Percentiles rank a stretch among this genome's conserved stretches.
Evolutionary conservation across 1,140 invertebrate genomes (phyloP).

Genomic region (Nasonia longicornis): DNA sequence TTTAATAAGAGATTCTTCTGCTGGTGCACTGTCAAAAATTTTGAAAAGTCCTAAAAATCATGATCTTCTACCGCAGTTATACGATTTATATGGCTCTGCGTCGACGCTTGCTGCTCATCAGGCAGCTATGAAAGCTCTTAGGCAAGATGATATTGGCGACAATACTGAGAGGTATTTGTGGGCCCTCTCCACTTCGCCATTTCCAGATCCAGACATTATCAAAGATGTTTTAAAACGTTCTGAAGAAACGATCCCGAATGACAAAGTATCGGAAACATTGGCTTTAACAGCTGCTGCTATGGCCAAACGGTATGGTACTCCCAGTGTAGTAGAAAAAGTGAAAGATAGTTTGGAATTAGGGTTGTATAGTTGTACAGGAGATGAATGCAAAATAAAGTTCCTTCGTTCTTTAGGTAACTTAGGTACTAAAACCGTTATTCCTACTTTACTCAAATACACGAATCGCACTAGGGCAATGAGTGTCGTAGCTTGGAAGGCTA

Average conservation of each 20-base stretch:
- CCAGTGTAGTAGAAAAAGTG: conserved; percentile 63
- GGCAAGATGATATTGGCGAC: conserved; percentile 73
- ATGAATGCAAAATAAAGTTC: conserved; percentile 73
- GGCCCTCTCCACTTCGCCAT: conserved; percentile 74
- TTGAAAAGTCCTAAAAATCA: conserved; percentile 68
- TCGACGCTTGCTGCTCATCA: conserved; percentile 77
- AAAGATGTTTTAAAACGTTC: conserved; percentile 71
- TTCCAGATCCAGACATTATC: conserved; percentile 69
- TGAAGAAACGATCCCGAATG: conserved; percentile 67
- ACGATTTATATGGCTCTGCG: conserved; percentile 78
- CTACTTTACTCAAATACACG: conserved; percentile 70
- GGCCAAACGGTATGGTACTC: conserved; percentile 65
- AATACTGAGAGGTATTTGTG: conserved; percentile 81
- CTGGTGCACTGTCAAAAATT: conserved; percentile 73
- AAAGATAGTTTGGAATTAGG: conserved; percentile 68
- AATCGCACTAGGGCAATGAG: conserved; percentile 69
- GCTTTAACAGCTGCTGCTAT: conserved; percentile 76
- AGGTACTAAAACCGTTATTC: conserved; percentile 70
- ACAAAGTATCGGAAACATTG: conserved; percentile 75
- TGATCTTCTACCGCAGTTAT: conserved; percentile 72
- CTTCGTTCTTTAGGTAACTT: conserved; percentile 79
- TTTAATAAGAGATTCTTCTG: conserved; percentile 70
- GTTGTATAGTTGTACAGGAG: conserved; percentile 70
- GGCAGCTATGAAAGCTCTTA: conserved; percentile 75
- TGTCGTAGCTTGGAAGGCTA: conserved; percentile 76